Conservation (phyloP, 2,113 vertebrate species). For the Xerus inauris region DNA sequence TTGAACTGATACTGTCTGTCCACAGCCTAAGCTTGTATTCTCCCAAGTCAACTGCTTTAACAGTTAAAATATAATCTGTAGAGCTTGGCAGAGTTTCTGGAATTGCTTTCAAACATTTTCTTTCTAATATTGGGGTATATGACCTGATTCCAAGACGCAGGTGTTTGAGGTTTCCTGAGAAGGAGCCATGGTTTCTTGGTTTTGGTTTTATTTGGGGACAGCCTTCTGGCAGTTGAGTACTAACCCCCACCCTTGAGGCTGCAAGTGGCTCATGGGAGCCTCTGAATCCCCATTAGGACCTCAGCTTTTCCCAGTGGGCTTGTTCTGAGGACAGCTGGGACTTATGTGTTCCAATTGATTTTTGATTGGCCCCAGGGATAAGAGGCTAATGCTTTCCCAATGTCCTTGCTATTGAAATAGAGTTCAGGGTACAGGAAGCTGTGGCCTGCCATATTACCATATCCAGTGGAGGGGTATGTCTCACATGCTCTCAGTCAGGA, state of each 20-base stretch:
- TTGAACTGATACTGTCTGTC: background rate
- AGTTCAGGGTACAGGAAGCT: background rate
- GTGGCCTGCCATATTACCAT: rapidly evolving
- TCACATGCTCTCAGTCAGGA: background rate
- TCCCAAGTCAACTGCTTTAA: background rate
- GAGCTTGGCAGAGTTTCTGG: background rate
- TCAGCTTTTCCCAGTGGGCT: background rate
- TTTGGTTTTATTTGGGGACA: background rate
- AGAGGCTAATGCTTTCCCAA: background rate
- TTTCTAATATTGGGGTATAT: background rate
- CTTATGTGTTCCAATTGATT: background rate
- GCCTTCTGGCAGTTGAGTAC: background rate
- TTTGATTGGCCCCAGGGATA: background rate
- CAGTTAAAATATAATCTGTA: background rate
- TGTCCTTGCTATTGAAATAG: background rate
- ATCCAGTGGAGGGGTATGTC: background rate
- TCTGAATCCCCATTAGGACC: background rate
- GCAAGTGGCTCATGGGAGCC: background rate
- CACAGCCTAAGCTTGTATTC: background rate
- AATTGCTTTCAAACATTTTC: background rate
- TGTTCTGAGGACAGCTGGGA: background rate
- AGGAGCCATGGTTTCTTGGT: conserved; percentile 1
- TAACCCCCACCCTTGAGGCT: background rate
- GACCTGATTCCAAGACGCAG: background rate
- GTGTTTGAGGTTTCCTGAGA: conserved; percentile 36